Evolutionary conservation across 2,888 invertebrate genomes (phyloP).

Genomic region (Polyommatus icarus): DNA sequence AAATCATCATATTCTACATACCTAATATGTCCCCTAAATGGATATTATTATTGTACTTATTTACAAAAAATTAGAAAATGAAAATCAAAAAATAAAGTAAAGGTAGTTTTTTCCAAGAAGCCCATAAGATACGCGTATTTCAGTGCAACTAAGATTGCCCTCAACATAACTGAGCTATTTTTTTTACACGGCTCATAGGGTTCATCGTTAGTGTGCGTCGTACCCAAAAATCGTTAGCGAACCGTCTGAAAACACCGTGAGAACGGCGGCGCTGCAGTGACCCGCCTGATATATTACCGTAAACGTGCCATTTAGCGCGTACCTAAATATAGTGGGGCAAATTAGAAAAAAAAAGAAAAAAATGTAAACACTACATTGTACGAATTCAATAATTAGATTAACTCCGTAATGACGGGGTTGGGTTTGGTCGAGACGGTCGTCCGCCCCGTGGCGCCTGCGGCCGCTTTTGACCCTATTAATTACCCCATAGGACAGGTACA

Average conservation of each 20-base stretch:
- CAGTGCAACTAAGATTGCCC: no score
- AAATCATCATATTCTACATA: no score
- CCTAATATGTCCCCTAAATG: no score
- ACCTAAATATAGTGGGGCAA: slow-evolving; percentile 77
- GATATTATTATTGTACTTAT: no score
- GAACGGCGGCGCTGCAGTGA: slow-evolving; percentile 70
- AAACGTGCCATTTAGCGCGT: slow-evolving; percentile 80
- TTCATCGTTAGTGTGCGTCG: slow-evolving; percentile 45
- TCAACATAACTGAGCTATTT: no score
- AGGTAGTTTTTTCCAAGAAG: no score
- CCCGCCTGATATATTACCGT: slow-evolving; percentile 75
- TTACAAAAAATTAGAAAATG: no score
- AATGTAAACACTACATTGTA: slow-evolving; percentile 80
- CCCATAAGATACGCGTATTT: no score
- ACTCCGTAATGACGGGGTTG: slow-evolving; percentile 76
- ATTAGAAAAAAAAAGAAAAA: slow-evolving; percentile 79
- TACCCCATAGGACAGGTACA: slow-evolving; percentile 72
- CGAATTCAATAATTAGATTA: slow-evolving; percentile 81
- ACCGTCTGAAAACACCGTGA: slow-evolving; percentile 57
- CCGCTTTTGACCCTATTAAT: slow-evolving; percentile 76
- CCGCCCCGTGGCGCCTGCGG: slow-evolving; percentile 78
- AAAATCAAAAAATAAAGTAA: no score
- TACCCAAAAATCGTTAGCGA: slow-evolving; percentile 46
- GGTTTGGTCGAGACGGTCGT: slow-evolving; percentile 59
- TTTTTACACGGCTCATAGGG: no score